Evolutionary conservation across 2,888 invertebrate species (phyloP).

Genomic region (Chloroclysta siterata): DNA sequence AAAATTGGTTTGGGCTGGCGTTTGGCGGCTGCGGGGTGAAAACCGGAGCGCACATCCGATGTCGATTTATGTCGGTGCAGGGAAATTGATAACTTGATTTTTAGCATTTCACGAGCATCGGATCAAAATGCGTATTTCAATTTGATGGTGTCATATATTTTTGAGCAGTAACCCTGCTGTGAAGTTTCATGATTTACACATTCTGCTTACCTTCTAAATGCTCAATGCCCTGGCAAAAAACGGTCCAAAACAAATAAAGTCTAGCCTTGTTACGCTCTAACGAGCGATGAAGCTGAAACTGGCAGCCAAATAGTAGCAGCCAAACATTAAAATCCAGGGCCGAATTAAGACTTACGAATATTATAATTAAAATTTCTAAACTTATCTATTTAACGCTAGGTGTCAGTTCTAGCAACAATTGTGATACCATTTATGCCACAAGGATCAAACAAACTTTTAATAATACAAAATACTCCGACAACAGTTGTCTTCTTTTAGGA

Average conservation of each 20-base stretch:
- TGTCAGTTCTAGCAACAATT: too few species aligned
- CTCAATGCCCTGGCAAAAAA: not conserved
- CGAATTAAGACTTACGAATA: too few species aligned
- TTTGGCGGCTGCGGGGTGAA: slow-evolving; percentile 31
- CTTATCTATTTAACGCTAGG: too few species aligned
- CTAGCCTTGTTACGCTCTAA: slow-evolving; percentile 15
- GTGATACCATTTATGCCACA: too few species aligned
- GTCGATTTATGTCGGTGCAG: slow-evolving; percentile 39
- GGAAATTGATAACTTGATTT: slow-evolving; percentile 36
- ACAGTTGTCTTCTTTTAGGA: too few species aligned
- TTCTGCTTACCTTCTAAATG: not conserved
- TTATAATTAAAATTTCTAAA: too few species aligned
- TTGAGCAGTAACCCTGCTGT: not conserved
- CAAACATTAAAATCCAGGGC: too few species aligned
- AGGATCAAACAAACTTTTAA: too few species aligned
- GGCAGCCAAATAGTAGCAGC: too few species aligned
- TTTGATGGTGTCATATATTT: slow-evolving; percentile 15
- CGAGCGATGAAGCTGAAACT: too few species aligned
- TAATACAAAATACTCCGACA: too few species aligned
- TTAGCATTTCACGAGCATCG: slow-evolving; percentile 25
- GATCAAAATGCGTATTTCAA: slow-evolving; percentile 18
- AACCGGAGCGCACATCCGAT: slow-evolving; percentile 32
- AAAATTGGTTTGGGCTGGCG: slow-evolving; percentile 36
- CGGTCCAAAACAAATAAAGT: slow-evolving; percentile 1
- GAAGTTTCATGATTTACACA: not conserved